Evolutionary conservation across 2,888 invertebrate species (phyloP), one percentile per base, ranked within the genome.

Genomic region (Lysandra coridon): DNA sequence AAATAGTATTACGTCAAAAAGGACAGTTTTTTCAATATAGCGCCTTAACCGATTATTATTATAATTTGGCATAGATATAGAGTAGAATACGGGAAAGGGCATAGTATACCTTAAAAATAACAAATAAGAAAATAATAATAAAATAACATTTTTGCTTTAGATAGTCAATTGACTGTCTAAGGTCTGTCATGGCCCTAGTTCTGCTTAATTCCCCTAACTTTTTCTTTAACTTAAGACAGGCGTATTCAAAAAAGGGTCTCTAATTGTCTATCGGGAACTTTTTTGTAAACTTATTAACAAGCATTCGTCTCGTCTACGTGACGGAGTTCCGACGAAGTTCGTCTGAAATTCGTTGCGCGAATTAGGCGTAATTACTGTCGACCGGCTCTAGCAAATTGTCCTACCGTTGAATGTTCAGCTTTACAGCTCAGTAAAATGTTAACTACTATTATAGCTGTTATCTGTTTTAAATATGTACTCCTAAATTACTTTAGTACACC

Each of bases 221-320:
- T 62, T 62, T n/a, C 7, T 23, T 30, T 30, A 64, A 30, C 12
- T 64, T 4, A 12, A 12, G 30, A 64, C 14, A 4, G 23, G 14
- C 33, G 14, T 6, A 14, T 5, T 33, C 4, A 69, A 69, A 69
- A 64, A 69, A 69, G 0, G 33, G 62, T 64, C 14, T 69, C 69
- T 69, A 33, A 69, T 69, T 69, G 33, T 33, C 69, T 37, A 69
- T 69, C 30, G 69, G 30, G 33, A 69, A 33, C 62, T 23, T 69
- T 64, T 69, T 69, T 37, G 69, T 69, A 69, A 69, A 69, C 33
- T 69, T 69, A 69, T 69, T 69, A 69, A 69, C 33, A 69, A 69
- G 69, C 69, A 17, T 69, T 69, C 69, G 33, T 69, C 64, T 30
- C 30, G 64, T 69, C 64, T 69, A 69, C 69, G 69, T 37, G 69